Evolutionary conservation across 2,113 vertebrate species (phyloP).

Genomic region (Tyrannus savana): DNA sequence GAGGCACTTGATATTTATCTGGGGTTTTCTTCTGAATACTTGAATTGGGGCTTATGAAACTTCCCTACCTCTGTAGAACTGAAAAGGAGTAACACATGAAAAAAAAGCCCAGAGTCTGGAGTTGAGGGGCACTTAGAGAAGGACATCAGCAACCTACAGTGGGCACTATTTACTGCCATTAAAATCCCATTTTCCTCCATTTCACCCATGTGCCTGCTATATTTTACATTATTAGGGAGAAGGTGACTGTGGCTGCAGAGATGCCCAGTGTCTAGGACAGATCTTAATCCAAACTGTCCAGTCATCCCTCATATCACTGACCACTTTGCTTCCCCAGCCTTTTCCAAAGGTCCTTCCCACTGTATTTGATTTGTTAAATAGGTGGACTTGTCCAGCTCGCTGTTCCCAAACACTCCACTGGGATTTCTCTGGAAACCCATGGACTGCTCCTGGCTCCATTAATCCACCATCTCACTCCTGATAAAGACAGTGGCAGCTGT

Average conservation of each 20-base stretch:
- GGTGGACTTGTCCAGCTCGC: not conserved
- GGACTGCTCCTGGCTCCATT: not conserved
- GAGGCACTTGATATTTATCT: not conserved
- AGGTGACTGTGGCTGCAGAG: not conserved
- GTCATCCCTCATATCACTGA: not conserved
- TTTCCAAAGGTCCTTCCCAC: not conserved
- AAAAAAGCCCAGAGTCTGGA: not conserved
- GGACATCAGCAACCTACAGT: not conserved
- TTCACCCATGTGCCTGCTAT: not conserved
- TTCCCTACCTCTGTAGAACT: not conserved
- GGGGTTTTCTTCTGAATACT: not conserved
- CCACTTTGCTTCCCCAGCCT: not conserved
- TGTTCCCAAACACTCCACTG: not conserved
- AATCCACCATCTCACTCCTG: not conserved
- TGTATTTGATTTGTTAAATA: not conserved
- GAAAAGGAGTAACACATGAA: not conserved
- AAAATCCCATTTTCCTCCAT: not conserved
- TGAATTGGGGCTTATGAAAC: not conserved
- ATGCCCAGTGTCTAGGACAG: not conserved
- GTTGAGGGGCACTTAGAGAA: not conserved
- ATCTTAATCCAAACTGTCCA: not conserved
- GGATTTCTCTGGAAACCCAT: not conserved
- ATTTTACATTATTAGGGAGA: not conserved
- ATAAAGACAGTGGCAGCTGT: not conserved
- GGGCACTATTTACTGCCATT: not conserved